Evolutionary conservation across 2,113 vertebrate species (phyloP), one percentile per base, ranked within the genome.

Genomic region (Electrona antarctica): DNA sequence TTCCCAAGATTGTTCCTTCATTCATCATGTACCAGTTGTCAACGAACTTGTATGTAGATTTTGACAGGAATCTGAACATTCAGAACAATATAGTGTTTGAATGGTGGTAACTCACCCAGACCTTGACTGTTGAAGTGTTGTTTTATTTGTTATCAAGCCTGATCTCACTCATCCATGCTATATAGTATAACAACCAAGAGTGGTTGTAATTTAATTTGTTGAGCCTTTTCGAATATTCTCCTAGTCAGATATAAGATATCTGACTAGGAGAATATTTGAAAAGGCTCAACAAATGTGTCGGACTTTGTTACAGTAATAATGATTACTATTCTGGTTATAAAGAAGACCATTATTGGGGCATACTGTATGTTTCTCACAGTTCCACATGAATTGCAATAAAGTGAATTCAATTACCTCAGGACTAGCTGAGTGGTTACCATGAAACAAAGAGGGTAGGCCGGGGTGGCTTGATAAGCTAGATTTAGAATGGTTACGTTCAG

Each of bases 341-440:
- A 64, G 7, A 7, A 28, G 33, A 59, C 28, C 33, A 57, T 72
- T 73, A 46, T 59, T 70, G 55, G 45, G 64, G 52, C 52, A 58
- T 47, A 21, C 21, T 21, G 21, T 21, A 49, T 56, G 33, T 67
- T 47, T 54, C 3, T 15, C 48, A 50, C 21, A 48, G 12, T 11
- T 13, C 56, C 10, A 68, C 33, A 48, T 60, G 14, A 74, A 67
- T 67, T 55, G 59, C 64, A 74, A 74, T 73, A 67, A 74, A 61
- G 9, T 50, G 13, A 12, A 67, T 60, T 50, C 47, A 21, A 21
- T 21, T 21, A 29, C 15, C 10, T 47, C 15, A 56, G 13, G 1
- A 62, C n/a, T 49, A n/a, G 41, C 14, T 21, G 46, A 50, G 61
- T 46, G 45, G 5, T 41, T 41, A 64, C 14, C 1, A 21, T 54